Evolutionary conservation across 2,888 invertebrate genomes (phyloP), one percentile per base, ranked within the genome.

Genomic region (Drosophila diplacantha): DNA sequence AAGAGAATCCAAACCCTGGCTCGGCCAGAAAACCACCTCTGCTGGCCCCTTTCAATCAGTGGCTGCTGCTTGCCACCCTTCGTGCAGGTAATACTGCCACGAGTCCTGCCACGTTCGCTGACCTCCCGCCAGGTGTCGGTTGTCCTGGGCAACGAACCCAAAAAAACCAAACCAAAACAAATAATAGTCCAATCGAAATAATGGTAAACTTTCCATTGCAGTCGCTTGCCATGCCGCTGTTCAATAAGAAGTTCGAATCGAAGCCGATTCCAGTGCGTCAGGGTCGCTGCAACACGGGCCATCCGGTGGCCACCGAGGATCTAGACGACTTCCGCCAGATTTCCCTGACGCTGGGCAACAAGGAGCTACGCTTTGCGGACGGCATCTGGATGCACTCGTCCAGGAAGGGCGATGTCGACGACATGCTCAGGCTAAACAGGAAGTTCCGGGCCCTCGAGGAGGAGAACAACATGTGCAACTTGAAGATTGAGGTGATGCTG

Each of bases 401-500:
- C 1, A 84, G 85, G 0, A 85, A 86, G 54, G 72, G 73, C 1
- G 85, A 85, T 47, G 72, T 83, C 5, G 87, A 88, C 47, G 87
- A 86, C 57, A 66, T 87, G 41, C 63, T 76, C 3, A 83, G 79
- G 8, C 57, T 89, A 47, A 85, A 83, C 58, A 83, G 83, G 5
- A 86, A 85, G 55, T 63, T 87, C 3, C 86, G 85, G 26, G 70
- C 71, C 1, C 62, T 88, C 22, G 88, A 88, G 56, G 86, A 86
- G 54, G 86, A 88, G 58, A 88, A 88, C 51, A 87, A 87, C 67
- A 82, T 88, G 74, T 84, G 85, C 62, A 79, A 87, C 70, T 52
- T 88, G 2, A 88, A 88, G 67, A 83, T 87, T 31, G 88, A 88
- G 47, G 83, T 89, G 5, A 76, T 88, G 62, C 60, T 89, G 55